These are phyloP conservation scores for Zaprionus vittiger DNA, from an alignment of 1,140 invertebrate species.

Conservation along the genomic window DNA sequence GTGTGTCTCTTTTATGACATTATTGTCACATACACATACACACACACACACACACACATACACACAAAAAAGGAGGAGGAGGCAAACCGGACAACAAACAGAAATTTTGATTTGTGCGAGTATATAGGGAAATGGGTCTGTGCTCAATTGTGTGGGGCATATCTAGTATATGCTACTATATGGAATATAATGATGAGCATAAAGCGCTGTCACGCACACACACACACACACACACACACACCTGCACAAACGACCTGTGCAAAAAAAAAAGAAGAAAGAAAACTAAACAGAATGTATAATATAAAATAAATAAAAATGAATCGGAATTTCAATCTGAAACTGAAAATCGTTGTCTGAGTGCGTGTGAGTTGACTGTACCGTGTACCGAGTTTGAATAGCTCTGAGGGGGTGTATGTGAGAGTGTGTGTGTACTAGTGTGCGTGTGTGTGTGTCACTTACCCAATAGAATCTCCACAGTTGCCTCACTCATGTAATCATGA, in stretches of 20 bases:
- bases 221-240: background rate
- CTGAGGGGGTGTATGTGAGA: slow-evolving; percentile 13
- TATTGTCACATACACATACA: slow-evolving; percentile 44
- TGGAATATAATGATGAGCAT: slow-evolving; percentile 31
- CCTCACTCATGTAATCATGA: slow-evolving; percentile 93
- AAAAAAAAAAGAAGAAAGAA: slow-evolving; percentile 6
- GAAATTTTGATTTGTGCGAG: slow-evolving; percentile 71
- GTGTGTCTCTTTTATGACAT: background rate
- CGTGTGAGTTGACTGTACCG: slow-evolving; percentile 74
- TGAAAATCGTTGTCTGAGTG: slow-evolving; percentile 42
- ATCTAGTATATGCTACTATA: slow-evolving; percentile 28
- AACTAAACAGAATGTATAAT: slow-evolving; percentile 19
- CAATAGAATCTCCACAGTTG: slow-evolving; percentile 92
- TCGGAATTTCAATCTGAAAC: slow-evolving; percentile 33
- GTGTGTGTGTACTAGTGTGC: slow-evolving; percentile 11
- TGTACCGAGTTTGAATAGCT: slow-evolving; percentile 56
- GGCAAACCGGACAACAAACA: slow-evolving; percentile 46
- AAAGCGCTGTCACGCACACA: slow-evolving; percentile 10
- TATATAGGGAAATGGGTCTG: slow-evolving; percentile 79
- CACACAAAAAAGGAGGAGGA: slow-evolving; percentile 43
- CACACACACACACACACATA: slow-evolving; percentile 51
- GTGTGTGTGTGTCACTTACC: slow-evolving; percentile 85
- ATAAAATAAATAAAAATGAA: slow-evolving; percentile 31
- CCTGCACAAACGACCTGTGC: background rate
- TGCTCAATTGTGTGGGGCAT: slow-evolving; percentile 63